These are phyloP conservation scores for Lamellibrachia columna DNA, from an alignment of 2,888 invertebrate species.

Conservation along the genomic window DNA sequence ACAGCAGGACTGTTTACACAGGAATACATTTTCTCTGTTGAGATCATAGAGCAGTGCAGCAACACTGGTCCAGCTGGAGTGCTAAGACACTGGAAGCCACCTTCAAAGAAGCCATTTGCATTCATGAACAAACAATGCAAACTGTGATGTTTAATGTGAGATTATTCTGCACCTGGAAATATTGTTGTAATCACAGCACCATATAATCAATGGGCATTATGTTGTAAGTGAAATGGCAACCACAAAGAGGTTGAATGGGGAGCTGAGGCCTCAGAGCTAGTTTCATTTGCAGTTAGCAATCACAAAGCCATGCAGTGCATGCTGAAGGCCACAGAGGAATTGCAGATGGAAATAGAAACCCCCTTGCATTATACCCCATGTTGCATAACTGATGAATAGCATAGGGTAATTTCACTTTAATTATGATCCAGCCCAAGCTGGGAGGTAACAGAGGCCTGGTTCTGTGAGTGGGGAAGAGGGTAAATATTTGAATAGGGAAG, in stretches of 20 bases:
- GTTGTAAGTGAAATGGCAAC: neutral
- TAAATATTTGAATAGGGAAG: neutral
- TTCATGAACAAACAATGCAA: neutral
- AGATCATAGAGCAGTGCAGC: neutral
- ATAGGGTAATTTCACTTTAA: neutral
- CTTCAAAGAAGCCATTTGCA: neutral
- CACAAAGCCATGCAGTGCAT: neutral
- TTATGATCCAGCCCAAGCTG: neutral
- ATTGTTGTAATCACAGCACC: neutral
- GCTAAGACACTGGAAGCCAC: neutral
- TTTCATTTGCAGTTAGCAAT: slow-evolving; percentile 1
- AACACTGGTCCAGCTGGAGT: neutral
- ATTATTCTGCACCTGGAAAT: neutral
- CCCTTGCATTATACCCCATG: neutral
- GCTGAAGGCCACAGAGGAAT: neutral
- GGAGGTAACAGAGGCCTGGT: neutral
- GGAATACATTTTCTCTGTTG: neutral
- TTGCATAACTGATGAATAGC: neutral
- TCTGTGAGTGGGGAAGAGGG: neutral
- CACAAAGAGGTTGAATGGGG: neutral
- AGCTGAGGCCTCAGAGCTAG: neutral
- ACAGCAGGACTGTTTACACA: slow-evolving; percentile 2
- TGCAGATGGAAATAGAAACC: neutral
- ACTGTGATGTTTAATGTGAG: neutral
- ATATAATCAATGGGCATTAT: neutral